These are phyloP conservation scores for Ophraella communa DNA, from an alignment of 2,888 invertebrate genomes.

Conservation along the genomic window DNA sequence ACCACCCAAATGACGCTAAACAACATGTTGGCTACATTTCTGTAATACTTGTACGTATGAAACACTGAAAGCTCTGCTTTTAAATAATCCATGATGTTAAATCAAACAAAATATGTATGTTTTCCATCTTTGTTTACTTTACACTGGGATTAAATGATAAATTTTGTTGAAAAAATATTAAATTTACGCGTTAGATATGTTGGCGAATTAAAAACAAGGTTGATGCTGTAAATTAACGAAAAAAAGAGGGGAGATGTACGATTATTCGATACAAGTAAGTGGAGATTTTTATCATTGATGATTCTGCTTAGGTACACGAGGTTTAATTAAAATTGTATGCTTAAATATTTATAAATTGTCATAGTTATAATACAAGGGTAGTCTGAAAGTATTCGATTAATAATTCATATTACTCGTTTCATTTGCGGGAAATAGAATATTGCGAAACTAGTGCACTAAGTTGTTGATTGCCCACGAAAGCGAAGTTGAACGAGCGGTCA, in stretches of 20 bases:
- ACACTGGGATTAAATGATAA: not conserved
- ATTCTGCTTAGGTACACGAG: too few species aligned
- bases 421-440: too few species aligned
- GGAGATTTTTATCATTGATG: not conserved
- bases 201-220: not conserved
- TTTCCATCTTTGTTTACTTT: not conserved
- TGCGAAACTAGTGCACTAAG: too few species aligned
- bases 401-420: too few species aligned
- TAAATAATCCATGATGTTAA: too few species aligned
- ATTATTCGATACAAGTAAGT: too few species aligned
- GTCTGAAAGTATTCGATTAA: too few species aligned
- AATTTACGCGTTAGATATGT: not conserved
- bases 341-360: too few species aligned
- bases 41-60: not conserved
- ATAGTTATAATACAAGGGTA: too few species aligned
- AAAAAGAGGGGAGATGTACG: not conserved
- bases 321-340: too few species aligned
- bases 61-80: not conserved
- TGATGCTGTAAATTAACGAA: not conserved
- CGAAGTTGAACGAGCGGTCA: too few species aligned
- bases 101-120: not conserved
- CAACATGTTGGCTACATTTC: conserved; percentile 14
- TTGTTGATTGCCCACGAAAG: too few species aligned
- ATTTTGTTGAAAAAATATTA: not conserved
- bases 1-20: conserved; percentile 15